Percentiles rank a stretch among this genome's conserved stretches.
Evolutionary conservation across 1,140 invertebrate genomes (phyloP).

Genomic region (Berghia stephanieae): DNA sequence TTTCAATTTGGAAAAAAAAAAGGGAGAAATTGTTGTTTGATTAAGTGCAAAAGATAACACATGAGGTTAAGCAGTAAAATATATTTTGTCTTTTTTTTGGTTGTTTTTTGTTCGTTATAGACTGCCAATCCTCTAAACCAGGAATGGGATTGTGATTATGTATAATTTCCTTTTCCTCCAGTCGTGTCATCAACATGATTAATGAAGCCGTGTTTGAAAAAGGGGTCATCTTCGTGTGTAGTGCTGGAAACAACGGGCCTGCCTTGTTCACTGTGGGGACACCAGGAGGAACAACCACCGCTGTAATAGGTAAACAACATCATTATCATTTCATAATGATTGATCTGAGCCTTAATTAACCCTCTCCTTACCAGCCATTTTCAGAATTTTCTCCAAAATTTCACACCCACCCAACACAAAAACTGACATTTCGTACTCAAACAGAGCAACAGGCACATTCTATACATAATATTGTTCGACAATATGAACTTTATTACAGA

Average conservation of each 20-base stretch:
- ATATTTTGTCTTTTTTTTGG: not conserved
- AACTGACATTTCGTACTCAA: no score
- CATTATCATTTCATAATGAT: not conserved
- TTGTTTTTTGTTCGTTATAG: no score
- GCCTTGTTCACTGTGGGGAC: constrained; percentile 91
- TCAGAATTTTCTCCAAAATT: no score
- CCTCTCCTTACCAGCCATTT: no score
- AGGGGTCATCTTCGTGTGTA: constrained; percentile 89
- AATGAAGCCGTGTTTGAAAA: constrained; percentile 89
- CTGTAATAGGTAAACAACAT: constrained; percentile 77
- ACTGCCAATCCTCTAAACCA: no score
- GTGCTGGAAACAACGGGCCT: constrained; percentile 94
- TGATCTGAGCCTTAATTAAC: not conserved
- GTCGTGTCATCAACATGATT: constrained; percentile 61
- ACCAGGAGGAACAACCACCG: constrained; percentile 87
- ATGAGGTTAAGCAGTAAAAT: not conserved
- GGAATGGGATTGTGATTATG: no score
- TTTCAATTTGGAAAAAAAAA: no score
- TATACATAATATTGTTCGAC: no score
- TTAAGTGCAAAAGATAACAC: not conserved
- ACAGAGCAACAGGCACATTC: no score
- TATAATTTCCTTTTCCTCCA: constrained; percentile 44
- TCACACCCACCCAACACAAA: no score
- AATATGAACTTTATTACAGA: no score
- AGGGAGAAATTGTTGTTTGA: no score